These are phyloP conservation scores for Rhabdornis inornatus DNA, from an alignment of 2,113 vertebrate genomes.

Conservation along the genomic window DNA sequence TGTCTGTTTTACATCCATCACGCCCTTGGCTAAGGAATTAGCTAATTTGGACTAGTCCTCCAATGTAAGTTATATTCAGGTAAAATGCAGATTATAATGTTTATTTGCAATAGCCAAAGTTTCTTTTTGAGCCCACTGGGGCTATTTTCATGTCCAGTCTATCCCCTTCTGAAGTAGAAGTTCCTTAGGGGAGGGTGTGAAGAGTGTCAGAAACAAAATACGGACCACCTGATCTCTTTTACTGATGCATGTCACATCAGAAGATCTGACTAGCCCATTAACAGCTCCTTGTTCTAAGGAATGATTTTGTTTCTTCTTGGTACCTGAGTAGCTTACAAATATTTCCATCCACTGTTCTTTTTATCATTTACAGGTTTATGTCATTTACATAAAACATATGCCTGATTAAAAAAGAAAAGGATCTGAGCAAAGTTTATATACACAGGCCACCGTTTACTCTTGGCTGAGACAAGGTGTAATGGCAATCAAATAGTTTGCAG, in stretches of 20 bases:
- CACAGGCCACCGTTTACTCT: not conserved
- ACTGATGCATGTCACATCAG: not conserved
- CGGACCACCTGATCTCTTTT: not conserved
- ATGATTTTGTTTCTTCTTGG: not conserved
- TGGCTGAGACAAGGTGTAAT: not conserved
- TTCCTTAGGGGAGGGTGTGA: not conserved
- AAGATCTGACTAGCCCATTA: not conserved
- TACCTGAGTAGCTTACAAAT: not conserved
- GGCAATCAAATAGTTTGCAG: not conserved
- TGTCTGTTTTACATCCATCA: not conserved
- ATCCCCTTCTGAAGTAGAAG: not conserved
- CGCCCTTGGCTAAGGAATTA: not conserved
- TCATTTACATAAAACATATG: not conserved
- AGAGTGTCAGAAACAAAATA: not conserved
- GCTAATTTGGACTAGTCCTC: not conserved
- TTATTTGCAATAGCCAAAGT: not conserved
- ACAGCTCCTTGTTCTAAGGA: not conserved
- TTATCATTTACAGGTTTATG: not conserved
- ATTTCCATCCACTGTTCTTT: not conserved
- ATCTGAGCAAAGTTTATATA: not conserved
- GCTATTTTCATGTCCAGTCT: not conserved
- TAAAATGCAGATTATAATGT: not conserved
- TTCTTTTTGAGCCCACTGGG: not conserved
- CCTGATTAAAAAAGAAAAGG: not conserved
- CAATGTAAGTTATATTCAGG: not conserved